A percentile compares a stretch with the other conserved stretches of the same genome.
Evolutionary conservation across 2,113 vertebrate species (phyloP).

Genomic region (Elephantulus edwardii): DNA sequence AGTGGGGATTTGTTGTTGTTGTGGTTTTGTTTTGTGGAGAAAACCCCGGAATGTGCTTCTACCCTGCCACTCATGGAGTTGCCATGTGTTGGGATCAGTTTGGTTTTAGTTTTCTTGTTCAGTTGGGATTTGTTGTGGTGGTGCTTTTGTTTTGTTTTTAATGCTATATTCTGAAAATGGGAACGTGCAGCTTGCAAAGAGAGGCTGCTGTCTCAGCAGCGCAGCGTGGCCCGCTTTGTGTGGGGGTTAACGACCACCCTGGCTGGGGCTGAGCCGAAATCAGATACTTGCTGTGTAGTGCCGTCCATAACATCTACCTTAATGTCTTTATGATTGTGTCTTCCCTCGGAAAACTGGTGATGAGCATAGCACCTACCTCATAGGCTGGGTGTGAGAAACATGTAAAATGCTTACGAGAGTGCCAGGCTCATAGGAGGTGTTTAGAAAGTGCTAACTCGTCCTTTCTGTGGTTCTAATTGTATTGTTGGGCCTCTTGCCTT

Average conservation of each 20-base stretch:
- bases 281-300: neutral
- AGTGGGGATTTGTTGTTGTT: too few relatives aligned
- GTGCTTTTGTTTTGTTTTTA: too few relatives aligned
- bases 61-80: too few relatives aligned
- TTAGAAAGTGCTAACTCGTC: neutral
- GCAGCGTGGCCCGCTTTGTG: rapidly evolving
- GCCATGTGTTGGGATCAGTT: too few relatives aligned
- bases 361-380: neutral
- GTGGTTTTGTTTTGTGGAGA: too few relatives aligned
- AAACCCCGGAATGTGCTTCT: too few relatives aligned
- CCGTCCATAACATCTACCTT: neutral
- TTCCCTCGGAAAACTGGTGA: neutral
- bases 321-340: neutral
- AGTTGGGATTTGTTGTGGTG: too few relatives aligned
- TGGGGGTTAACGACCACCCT: neutral
- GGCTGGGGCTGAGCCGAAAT: neutral
- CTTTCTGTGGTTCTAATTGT: rapidly evolving
- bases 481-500: neutral
- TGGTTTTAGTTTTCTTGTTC: too few relatives aligned
- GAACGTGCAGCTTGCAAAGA: neutral
- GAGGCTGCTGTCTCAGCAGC: neutral
- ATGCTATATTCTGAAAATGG: neutral
- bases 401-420: neutral
- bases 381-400: neutral
- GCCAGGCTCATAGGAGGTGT: rapidly evolving